A percentile compares a stretch with the other conserved stretches of the same genome.
Conservation (phyloP, 2,888 invertebrate genomes). For the Ormyrus labotus region DNA sequence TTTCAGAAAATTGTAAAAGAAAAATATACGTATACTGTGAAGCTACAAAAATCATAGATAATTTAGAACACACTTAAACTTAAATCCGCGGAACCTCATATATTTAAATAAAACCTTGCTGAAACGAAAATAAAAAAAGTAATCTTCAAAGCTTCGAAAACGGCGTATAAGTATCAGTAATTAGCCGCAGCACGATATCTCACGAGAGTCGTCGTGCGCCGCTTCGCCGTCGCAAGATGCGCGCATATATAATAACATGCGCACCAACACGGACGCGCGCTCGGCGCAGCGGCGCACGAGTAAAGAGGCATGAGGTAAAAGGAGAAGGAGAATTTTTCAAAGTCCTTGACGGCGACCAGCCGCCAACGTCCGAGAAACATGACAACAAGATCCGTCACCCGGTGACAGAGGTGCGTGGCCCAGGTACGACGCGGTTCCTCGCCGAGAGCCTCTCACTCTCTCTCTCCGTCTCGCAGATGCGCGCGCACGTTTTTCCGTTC, state of each 20-base stretch:
- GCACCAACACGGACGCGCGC: background rate
- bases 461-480: background rate
- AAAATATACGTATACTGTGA: no score
- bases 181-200: no score
- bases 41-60: no score
- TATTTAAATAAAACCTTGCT: no score
- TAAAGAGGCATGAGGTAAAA: background rate
- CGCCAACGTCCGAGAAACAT: constrained; percentile 65
- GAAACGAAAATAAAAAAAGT: no score
- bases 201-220: no score
- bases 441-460: background rate
- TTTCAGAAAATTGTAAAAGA: no score
- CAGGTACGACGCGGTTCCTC: constrained; percentile 16
- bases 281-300: background rate
- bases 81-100: no score
- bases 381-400: constrained; percentile 73
- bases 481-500: background rate
- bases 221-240: no score
- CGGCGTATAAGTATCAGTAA: no score
- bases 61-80: no score
- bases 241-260: constrained; percentile 1
- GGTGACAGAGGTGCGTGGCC: constrained; percentile 67
- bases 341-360: constrained; percentile 37
- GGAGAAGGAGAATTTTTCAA: constrained; percentile 47
- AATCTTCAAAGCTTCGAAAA: no score